Evolutionary conservation across 2,888 invertebrate genomes (phyloP).

Genomic region (Diploptera punctata): DNA sequence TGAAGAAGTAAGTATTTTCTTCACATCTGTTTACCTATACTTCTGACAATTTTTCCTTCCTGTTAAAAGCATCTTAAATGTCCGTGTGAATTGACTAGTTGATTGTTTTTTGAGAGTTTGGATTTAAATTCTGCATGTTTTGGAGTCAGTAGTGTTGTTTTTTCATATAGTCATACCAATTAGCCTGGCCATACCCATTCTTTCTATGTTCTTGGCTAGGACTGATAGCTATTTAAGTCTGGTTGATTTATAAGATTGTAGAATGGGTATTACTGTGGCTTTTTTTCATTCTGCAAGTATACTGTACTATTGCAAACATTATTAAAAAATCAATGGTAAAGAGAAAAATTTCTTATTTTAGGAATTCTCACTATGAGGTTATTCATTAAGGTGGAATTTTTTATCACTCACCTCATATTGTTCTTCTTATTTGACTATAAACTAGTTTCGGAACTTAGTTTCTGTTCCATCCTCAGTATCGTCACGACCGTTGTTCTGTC

Average conservation of each 20-base stretch:
- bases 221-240: not conserved
- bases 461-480: no score
- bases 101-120: not conserved
- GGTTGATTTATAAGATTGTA: not conserved
- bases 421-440: no score
- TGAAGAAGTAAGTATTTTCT: conserved; percentile 59
- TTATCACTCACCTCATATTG: no score
- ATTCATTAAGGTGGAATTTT: no score
- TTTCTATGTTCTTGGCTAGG: not conserved
- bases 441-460: no score
- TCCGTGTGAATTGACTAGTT: not conserved
- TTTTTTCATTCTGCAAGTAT: not conserved
- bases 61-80: not conserved
- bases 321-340: no score
- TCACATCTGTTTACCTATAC: not conserved
- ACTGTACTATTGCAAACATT: not conserved
- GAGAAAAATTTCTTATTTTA: no score
- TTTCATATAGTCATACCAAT: not conserved
- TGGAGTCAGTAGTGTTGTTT: not conserved
- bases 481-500: no score
- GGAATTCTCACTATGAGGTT: no score
- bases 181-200: not conserved
- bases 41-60: not conserved
- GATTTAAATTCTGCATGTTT: not conserved
- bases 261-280: not conserved